phyloP scores from a whole-genome alignment of 2,113 vertebrate genomes.

The Chlamydotis undulata region DNA sequence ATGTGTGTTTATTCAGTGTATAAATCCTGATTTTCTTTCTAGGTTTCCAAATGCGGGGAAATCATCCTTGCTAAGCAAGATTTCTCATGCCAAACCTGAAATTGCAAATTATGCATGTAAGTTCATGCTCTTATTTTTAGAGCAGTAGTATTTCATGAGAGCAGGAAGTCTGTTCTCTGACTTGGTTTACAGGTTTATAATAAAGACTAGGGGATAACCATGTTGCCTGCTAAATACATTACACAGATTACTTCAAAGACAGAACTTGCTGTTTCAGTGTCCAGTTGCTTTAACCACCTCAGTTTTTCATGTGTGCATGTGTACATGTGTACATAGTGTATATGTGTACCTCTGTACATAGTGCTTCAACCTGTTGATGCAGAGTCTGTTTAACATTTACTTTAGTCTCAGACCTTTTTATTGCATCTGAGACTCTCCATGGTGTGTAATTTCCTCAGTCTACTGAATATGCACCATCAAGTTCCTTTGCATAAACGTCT shows the following conservation, averaged over 20 bases:
- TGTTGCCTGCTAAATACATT: background rate
- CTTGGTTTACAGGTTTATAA: background rate
- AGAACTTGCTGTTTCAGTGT: background rate
- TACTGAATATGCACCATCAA: background rate
- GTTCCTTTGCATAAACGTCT: background rate
- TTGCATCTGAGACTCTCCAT: background rate
- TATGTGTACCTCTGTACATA: background rate
- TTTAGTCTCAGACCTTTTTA: background rate
- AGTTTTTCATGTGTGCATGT: background rate
- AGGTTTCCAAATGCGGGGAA: conserved; percentile 99
- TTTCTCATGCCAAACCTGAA: conserved; percentile 90
- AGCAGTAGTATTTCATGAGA: background rate
- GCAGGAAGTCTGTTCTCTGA: background rate
- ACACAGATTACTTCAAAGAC: background rate
- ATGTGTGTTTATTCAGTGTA: background rate
- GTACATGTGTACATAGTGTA: no score
- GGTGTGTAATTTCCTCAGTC: background rate
- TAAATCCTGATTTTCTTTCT: conserved; percentile 32
- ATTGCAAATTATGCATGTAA: conserved; percentile 92
- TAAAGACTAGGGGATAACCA: background rate
- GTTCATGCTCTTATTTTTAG: conserved; percentile 49
- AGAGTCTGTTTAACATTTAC: background rate
- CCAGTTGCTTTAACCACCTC: background rate
- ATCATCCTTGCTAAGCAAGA: conserved; percentile 87
- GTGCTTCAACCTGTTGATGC: background rate